Evolutionary conservation across 2,888 invertebrate species (phyloP).

Genomic region (Clepsis dumicolana): DNA sequence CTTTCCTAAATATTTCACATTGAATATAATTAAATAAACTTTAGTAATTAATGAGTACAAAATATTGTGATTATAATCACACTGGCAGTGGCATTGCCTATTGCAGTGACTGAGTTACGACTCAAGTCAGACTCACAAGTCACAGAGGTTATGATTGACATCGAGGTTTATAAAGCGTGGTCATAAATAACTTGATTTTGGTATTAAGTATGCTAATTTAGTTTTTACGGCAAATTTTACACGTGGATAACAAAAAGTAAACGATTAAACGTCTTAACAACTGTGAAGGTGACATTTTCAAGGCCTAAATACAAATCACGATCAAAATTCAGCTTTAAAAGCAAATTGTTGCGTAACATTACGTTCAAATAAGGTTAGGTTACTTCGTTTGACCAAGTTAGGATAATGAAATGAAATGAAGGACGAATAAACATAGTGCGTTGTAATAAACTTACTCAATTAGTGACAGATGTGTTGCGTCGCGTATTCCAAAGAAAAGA

Average conservation of each 20-base stretch:
- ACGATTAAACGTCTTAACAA: constrained; percentile 22
- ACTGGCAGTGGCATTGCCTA: constrained; percentile 15
- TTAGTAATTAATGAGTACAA: too few species aligned
- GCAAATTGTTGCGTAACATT: constrained; percentile 21
- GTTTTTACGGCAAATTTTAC: constrained; percentile 2
- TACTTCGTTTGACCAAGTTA: constrained; percentile 21
- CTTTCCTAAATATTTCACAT: neutral
- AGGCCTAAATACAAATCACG: constrained; percentile 26
- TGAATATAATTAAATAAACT: neutral
- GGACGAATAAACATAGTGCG: constrained; percentile 10
- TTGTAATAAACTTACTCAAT: constrained; percentile 14
- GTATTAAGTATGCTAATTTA: constrained; percentile 4
- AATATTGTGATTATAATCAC: neutral
- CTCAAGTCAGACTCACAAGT: neutral
- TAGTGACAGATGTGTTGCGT: constrained; percentile 45
- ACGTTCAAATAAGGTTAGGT: constrained; percentile 19
- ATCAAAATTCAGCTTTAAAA: constrained; percentile 11
- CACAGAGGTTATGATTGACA: constrained; percentile 33
- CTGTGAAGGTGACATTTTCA: constrained; percentile 36
- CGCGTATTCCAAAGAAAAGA: constrained; percentile 47
- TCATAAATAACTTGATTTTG: neutral
- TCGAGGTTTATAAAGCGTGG: constrained; percentile 14
- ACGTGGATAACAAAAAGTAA: neutral
- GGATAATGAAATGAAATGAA: constrained; percentile 4
- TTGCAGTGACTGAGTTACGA: neutral